Base-by-base conservation (phyloP, 2,888 invertebrate genomes). In the Ormyrus pomaceus region DNA sequence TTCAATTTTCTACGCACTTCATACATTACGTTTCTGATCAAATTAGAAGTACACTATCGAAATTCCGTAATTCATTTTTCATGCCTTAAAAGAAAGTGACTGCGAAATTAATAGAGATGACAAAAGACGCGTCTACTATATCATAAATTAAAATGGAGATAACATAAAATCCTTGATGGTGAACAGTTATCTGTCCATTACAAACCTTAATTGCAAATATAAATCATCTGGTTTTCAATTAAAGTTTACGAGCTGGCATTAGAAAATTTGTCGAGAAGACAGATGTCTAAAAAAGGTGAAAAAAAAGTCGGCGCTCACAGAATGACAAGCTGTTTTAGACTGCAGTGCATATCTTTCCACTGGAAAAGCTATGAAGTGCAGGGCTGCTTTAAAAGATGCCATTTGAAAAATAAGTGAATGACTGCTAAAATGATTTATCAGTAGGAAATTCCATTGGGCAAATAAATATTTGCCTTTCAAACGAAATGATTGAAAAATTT, bases 141-240 rank as follows among this genome's bases (percentile, higher is more conserved):
- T 72, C 59, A 55, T 68, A 68, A 78, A 78, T 78, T 62, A 64
- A 78, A 13, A 48, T 13, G 61, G 8, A 8, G 46, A 73, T 66
- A 70, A 56, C 68, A 34, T 50, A 55, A 73, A 73, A 78, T 73
- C 56, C 48, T 45, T 11, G 9, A 7, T 65, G 68, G 9, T 34
- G 46, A 66, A 77, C 59, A 65, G 71, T 77, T 66, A 66, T n/a
- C 61, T 58, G 69, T 64, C 78, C 34, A 66, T 78, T 78, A 62
- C 50, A 48, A 62, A 50, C 48, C 53, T 72, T 68, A 78, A 68
- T 73, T 62, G 55, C 61, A 45, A 19, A 66, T 53, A 55, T 78
- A 72, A 72, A 78, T 78, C 77, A 77, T 11, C 11, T 6, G 51
- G 59, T 77, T 77, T 77, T 77, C 77, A 78, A 78, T 78, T 78